Base-by-base conservation (phyloP, 2,888 invertebrate species). In the Patella caerulea region DNA sequence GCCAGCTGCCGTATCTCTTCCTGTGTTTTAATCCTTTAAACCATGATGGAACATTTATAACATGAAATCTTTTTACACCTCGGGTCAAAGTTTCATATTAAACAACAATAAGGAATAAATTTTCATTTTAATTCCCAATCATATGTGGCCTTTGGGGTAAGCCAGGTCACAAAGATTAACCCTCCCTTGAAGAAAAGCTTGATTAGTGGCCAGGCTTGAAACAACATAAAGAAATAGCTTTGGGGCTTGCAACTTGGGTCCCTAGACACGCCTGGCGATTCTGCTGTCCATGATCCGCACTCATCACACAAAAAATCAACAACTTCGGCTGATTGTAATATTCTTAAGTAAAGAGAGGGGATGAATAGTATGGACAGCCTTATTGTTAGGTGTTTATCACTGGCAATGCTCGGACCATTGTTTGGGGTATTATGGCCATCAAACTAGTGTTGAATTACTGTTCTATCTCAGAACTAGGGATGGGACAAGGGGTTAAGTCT, bases 171-270 rank as follows among this genome's bases (percentile, higher is more conserved):
- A 65, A 19, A 65, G 65, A 65, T 65, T 65, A 65, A 65, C 65
- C 65, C 65, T 65, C 14, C 24, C 19, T 19, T 65, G 65, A 24
- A 65, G 24, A 65, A 65, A 65, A 65, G 65, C 12, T 65, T 14
- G 24, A 65, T 65, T 65, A 65, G 24, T 24, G 24, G 19, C 19
- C 24, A 19, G 24, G 65, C 24, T 19, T 24, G 24, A 65, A 65
- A 24, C 24, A 65, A 24, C 65, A 65, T 65, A 65, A 65, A 65
- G 65, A 65, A 65, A 65, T 65, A 65, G 65, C 65, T 65, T 65
- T 2, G 14, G 65, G 65, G 65, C 65, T 65, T 65, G 65, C 11
- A 65, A 65, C 65, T 65, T 65, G 65, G 24, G 24, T 65, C 65
- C 24, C 24, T 24, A 24, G 65, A 65, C 65, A 65, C 65, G 65